phyloP scores from a whole-genome alignment of 1,140 invertebrate genomes.

The Littorina saxatilis region DNA sequence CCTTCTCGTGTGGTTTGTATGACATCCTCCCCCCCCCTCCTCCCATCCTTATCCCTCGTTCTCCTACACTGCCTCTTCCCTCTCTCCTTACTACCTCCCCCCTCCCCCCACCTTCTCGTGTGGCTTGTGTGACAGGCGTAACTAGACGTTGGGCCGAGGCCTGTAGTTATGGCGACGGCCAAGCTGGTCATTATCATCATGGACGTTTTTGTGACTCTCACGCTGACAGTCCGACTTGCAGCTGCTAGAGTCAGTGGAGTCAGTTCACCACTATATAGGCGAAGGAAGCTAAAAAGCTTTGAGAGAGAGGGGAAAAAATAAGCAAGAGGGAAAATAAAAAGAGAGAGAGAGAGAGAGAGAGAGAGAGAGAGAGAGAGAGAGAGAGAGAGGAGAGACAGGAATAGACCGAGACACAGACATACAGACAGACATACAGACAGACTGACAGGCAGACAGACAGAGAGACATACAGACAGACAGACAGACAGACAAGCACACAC shows the following conservation, averaged over 20 bases:
- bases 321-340: too few relatives aligned
- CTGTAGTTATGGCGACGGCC: not conserved
- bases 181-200: not conserved
- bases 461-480: not conserved
- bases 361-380: too few relatives aligned
- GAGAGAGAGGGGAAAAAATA: too few relatives aligned
- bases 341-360: too few relatives aligned
- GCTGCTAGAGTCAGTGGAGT: not conserved
- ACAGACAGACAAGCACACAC: not conserved
- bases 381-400: too few relatives aligned
- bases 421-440: too few relatives aligned
- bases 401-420: too few relatives aligned
- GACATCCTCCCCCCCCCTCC: too few relatives aligned
- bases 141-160: not conserved
- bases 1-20: too few relatives aligned
- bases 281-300: too few relatives aligned
- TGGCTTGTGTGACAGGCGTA: constrained; percentile 19
- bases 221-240: not conserved
- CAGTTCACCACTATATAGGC: too few relatives aligned
- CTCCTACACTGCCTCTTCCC: not conserved
- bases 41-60: too few relatives aligned
- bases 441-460: not conserved
- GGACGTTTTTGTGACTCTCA: not conserved
- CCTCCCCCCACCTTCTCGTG: not conserved
- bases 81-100: not conserved